These are phyloP conservation scores for Noctua comes DNA, from an alignment of 2,888 invertebrate species.

Conservation along the genomic window DNA sequence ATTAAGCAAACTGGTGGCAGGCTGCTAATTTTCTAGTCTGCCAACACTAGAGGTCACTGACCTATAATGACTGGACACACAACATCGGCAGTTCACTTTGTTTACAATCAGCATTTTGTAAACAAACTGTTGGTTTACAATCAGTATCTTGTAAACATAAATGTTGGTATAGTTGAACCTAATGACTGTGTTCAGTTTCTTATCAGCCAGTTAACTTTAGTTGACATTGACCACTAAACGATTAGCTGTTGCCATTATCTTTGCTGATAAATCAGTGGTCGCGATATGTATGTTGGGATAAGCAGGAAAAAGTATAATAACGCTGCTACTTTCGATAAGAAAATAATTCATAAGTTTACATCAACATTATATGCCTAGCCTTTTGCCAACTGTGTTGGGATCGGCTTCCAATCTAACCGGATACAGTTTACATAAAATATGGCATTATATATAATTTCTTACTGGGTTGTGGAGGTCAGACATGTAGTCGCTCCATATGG, in stretches of 20 bases:
- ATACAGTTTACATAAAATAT: too few species aligned
- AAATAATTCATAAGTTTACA: neutral
- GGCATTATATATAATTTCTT: neutral
- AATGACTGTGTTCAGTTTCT: neutral
- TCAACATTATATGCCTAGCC: too few species aligned
- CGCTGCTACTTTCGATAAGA: neutral
- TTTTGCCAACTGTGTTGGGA: too few species aligned
- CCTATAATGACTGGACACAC: conserved; percentile 15
- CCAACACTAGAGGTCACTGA: conserved; percentile 17
- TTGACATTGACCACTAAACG: conserved; percentile 15
- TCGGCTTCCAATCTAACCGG: too few species aligned
- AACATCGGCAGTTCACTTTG: neutral
- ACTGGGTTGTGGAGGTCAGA: neutral
- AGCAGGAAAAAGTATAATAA: neutral
- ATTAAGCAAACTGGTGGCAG: conserved; percentile 34
- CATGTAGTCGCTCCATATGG: neutral
- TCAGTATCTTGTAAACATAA: conserved; percentile 24
- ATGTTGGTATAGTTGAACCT: conserved; percentile 7
- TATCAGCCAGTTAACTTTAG: conserved; percentile 16
- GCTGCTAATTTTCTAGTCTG: conserved; percentile 23
- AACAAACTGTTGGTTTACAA: conserved; percentile 16
- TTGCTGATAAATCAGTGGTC: neutral
- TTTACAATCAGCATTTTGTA: conserved; percentile 6
- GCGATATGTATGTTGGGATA: neutral
- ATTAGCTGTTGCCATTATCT: neutral